Evolutionary conservation across 1,140 invertebrate genomes (phyloP).

Genomic region (Mercenaria mercenaria): DNA sequence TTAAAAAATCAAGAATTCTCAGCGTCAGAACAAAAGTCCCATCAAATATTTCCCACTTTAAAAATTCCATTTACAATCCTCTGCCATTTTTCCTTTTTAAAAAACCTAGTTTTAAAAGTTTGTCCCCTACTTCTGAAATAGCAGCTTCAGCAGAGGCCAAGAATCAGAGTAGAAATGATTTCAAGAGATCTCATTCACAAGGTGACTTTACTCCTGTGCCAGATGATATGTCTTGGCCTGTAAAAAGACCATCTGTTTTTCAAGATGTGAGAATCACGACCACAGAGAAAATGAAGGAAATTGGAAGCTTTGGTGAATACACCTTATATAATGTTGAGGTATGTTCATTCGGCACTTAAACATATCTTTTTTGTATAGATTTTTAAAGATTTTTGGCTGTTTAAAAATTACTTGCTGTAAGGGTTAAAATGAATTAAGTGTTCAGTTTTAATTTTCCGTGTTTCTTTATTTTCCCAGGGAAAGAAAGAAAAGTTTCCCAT

Average conservation of each 20-base stretch:
- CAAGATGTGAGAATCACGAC: conserved; percentile 14
- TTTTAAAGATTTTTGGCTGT: no score
- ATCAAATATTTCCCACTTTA: not conserved
- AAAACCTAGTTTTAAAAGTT: not conserved
- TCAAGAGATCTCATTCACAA: conserved; percentile 25
- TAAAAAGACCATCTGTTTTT: conserved; percentile 25
- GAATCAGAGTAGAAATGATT: not conserved
- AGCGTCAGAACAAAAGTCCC: conserved; percentile 24
- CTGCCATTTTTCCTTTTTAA: not conserved
- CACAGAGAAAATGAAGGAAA: conserved; percentile 47
- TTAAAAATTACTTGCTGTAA: no score
- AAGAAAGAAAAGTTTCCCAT: no score
- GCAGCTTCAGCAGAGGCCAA: not conserved
- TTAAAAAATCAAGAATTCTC: no score
- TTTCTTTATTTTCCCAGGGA: no score
- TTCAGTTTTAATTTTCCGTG: no score
- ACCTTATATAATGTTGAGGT: conserved; percentile 57
- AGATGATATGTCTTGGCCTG: not conserved
- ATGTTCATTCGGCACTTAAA: no score
- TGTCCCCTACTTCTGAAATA: not conserved
- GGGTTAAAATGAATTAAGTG: no score
- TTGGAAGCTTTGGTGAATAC: conserved; percentile 29
- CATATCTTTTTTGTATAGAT: no score
- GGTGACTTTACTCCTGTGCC: not conserved
- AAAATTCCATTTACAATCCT: conserved; percentile 40